These are phyloP conservation scores for Sarcophaga caerulescens DNA, from an alignment of 2,888 invertebrate species.

Conservation along the genomic window DNA sequence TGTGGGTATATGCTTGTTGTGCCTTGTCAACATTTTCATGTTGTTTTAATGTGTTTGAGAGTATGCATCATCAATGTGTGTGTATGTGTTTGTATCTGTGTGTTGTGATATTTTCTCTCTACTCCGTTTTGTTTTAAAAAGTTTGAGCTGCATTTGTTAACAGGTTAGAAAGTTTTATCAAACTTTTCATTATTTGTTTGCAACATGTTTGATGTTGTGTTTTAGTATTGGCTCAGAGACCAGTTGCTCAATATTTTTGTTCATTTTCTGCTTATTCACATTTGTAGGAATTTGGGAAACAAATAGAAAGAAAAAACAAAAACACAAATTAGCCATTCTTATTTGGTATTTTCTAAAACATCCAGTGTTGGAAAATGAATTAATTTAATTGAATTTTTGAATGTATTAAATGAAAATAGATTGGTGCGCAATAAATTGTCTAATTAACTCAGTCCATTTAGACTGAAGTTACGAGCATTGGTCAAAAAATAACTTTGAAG, in stretches of 20 bases:
- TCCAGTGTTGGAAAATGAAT: background rate
- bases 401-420: background rate
- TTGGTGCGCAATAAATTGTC: background rate
- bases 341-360: background rate
- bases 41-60: background rate
- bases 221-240: background rate
- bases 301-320: background rate
- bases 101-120: background rate
- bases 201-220: constrained; percentile 54
- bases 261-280: constrained; percentile 41
- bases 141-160: constrained; percentile 30
- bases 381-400: no score
- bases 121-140: background rate
- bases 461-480: no score
- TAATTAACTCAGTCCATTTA: no score
- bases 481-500: no score
- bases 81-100: background rate
- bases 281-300: background rate
- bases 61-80: background rate
- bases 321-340: background rate
- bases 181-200: background rate
- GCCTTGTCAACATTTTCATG: constrained; percentile 13
- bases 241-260: constrained; percentile 40
- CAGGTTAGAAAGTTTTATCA: constrained; percentile 10
- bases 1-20: constrained; percentile 19